Evolutionary conservation across 2,797 vertebrate species (phyloP), one percentile per base, ranked within the genome.

Genomic region (Brotogeris chrysoptera): DNA sequence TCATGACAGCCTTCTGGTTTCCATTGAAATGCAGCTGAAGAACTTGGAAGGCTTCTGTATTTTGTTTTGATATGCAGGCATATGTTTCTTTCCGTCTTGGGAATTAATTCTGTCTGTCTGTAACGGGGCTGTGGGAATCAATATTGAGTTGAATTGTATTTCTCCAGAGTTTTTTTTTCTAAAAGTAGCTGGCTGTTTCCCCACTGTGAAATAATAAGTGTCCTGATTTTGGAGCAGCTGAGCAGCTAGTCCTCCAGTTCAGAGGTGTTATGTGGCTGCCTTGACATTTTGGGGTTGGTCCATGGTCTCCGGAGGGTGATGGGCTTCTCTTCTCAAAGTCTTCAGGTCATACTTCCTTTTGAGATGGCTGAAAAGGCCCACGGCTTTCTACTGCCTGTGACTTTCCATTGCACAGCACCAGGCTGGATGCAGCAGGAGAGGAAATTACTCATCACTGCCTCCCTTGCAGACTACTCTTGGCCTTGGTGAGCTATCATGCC

Each of bases 31-130:
- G 80, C 78, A 81, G 70, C 76, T 64, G 41, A 84, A 86, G 87
- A 68, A 80, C 83, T 91, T 85, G 83, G 86, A 88, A 68, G 55
- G 91, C 88, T 96, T 93, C 94, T 95, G 91, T 92, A 11, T 90
- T 95, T 95, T 95, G 92, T 93, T 96, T 94, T 92, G 93, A 96
- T 94, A 66, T 59, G 61, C 74, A 68, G 86, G 86, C 88, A 70
- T 97, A 95, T 89, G 92, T 88, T 91, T 80, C 88, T 92, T 95
- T 96, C 94, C 81, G 57, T 91, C 68, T 52, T 95, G 80, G 77
- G 95, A 93, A 93, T 94, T 84, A 95, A 88, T 91, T 88, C 85
- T 95, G 64, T 78, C 86, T 95, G 91, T 88, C 87, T 94, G 79
- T 88, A 83, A 49, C 0, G 0, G 47, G 88, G 78, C 86, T 2